These are phyloP conservation scores for Parnassius apollo DNA, from an alignment of 2,888 invertebrate species.

Conservation along the genomic window DNA sequence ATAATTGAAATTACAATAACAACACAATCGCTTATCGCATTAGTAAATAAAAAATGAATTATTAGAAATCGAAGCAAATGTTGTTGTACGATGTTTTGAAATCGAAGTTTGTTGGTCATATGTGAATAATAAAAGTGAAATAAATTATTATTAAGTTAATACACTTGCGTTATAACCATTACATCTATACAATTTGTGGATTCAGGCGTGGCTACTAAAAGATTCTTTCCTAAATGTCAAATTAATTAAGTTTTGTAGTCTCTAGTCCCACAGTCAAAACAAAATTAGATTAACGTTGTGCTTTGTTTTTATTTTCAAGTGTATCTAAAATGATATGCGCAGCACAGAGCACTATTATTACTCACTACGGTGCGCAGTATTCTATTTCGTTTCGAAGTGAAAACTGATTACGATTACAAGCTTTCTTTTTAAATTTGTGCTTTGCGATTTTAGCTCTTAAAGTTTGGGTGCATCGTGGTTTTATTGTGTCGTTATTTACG, in stretches of 20 bases:
- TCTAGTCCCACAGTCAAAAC: too few species aligned
- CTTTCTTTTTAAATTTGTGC: slow-evolving; percentile 40
- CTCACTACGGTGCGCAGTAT: slow-evolving; percentile 6
- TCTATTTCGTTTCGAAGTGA: slow-evolving; percentile 30
- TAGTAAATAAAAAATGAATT: too few species aligned
- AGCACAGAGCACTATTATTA: background rate
- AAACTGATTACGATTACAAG: slow-evolving; percentile 37
- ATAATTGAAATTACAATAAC: too few species aligned
- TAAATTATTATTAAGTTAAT: background rate
- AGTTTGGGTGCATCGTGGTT: slow-evolving; percentile 35
- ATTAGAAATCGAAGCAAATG: too few species aligned
- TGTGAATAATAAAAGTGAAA: slow-evolving; percentile 15
- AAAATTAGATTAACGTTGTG: slow-evolving; percentile 12
- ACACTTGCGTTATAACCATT: slow-evolving; percentile 7
- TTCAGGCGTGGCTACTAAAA: slow-evolving; percentile 50
- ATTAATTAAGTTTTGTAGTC: slow-evolving; percentile 24
- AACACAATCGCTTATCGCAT: background rate
- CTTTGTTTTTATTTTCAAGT: slow-evolving; percentile 14
- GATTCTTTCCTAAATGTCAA: slow-evolving; percentile 49
- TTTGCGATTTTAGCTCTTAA: slow-evolving; percentile 37
- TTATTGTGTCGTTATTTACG: background rate
- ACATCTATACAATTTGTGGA: slow-evolving; percentile 26
- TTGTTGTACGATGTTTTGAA: slow-evolving; percentile 3
- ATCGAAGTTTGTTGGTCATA: slow-evolving; percentile 1
- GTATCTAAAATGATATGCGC: slow-evolving; percentile 3